Base-by-base conservation (phyloP, 23 tunicate species). In the Halocynthia roretzi region DNA sequence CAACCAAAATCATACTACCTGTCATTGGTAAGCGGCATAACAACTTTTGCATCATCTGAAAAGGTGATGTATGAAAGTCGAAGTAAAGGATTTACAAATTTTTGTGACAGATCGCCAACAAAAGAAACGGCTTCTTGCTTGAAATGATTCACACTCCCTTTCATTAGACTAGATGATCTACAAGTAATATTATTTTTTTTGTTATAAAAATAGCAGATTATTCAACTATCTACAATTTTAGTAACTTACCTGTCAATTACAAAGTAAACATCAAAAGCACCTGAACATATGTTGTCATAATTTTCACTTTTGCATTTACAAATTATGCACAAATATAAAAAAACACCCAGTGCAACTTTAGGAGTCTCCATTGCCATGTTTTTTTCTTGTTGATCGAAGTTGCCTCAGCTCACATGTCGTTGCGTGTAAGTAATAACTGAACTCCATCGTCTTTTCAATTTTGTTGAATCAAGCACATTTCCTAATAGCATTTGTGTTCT, bases 261-360 rank as follows among this genome's bases (percentile, higher is more conserved):
- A 77, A 87, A 87, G 75, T 87, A 87, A 71, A 87, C 84, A 61
- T 87, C 93, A 49, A 87, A 87, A 8, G 83, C 93, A 11, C 93
- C 93, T 54, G 77, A 82, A 61, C 93, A 87, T 53, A 50, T 74
- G 23, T 74, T 31, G 44, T 31, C 44, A 31, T 31, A 31, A 31
- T 31, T 31, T 31, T 31, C 44, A 31, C 44, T 31, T 31, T 31
- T 31, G 44, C 44, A 31, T 31, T 31, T 31, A 31, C 44, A 31
- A 31, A 31, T 31, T 31, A 31, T 31, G 44, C 44, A 31, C 44
- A 31, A 31, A 31, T 31, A 31, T 31, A 31, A 31, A 31, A 31
- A 31, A 31, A 31, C 44, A 31, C 44, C 44, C 44, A 31, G 1
- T 31, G 44, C 44, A 31, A 31, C 44, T 4, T 31, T 31, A 31